These are phyloP conservation scores for Ochlodes sylvanus DNA, from an alignment of 2,888 invertebrate species.

Conservation along the genomic window DNA sequence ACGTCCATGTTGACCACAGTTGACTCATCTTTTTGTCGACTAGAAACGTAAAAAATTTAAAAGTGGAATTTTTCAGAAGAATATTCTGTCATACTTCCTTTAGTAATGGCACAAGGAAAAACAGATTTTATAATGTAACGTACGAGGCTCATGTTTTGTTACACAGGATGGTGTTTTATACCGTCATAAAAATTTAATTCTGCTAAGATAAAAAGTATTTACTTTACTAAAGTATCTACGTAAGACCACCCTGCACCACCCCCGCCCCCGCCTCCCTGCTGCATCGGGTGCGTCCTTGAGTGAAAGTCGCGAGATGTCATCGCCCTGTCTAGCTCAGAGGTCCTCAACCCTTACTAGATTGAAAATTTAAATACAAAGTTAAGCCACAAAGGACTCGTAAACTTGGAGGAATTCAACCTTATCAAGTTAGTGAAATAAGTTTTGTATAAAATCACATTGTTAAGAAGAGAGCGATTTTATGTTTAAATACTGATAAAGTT, in stretches of 20 bases:
- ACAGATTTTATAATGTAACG: not conserved
- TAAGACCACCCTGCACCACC: constrained; percentile 1
- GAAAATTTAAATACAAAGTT: constrained; percentile 15
- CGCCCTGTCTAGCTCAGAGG: constrained; percentile 33
- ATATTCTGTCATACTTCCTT: not conserved
- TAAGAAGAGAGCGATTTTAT: too few relatives aligned
- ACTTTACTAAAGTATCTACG: constrained; percentile 12
- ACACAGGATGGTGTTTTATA: not conserved
- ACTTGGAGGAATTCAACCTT: not conserved
- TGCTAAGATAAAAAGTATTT: constrained; percentile 13
- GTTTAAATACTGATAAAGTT: too few relatives aligned
- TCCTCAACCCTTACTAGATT: constrained; percentile 5
- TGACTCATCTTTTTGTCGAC: not conserved
- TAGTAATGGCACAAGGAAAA: too few relatives aligned
- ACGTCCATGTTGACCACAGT: too few relatives aligned
- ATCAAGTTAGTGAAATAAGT: too few relatives aligned
- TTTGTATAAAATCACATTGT: too few relatives aligned
- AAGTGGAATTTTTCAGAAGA: not conserved
- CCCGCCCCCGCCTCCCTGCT: not conserved
- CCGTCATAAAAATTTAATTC: constrained; percentile 6
- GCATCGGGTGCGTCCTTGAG: constrained; percentile 31
- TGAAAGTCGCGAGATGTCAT: constrained; percentile 34
- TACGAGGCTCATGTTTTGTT: not conserved
- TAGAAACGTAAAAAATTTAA: not conserved
- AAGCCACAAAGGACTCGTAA: not conserved